Evolutionary conservation across 2,888 invertebrate genomes (phyloP).

Genomic region (Drosophila hamatofila): DNA sequence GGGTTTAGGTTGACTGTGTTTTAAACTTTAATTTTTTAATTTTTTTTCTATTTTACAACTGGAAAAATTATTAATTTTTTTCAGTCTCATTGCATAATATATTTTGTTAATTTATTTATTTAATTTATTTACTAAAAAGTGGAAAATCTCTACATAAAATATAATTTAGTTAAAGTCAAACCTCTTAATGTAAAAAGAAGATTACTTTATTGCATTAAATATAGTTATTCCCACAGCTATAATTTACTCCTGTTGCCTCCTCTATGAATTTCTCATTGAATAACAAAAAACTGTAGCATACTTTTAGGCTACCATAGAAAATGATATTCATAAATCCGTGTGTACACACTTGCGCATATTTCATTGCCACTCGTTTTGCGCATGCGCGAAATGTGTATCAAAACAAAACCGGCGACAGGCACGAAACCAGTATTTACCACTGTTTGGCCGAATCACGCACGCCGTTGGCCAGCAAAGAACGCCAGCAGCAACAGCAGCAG

Average conservation of each 20-base stretch:
- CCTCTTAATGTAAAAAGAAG: no score
- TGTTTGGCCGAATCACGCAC: constrained; percentile 50
- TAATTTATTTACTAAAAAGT: no score
- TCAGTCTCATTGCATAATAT: no score
- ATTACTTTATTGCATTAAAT: neutral
- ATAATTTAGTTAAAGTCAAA: no score
- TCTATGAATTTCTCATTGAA: neutral
- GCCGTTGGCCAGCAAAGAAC: constrained; percentile 52
- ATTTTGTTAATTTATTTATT: no score
- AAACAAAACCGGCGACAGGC: constrained; percentile 77
- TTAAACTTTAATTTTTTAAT: no score
- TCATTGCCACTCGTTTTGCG: constrained; percentile 65
- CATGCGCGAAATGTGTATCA: constrained; percentile 73
- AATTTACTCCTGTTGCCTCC: neutral
- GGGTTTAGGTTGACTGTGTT: no score
- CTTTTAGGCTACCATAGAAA: neutral
- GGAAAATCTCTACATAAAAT: no score
- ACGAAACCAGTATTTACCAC: constrained; percentile 72
- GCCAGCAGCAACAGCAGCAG: constrained; percentile 55
- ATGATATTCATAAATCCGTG: constrained; percentile 12
- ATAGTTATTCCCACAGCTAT: neutral
- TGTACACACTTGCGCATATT: constrained; percentile 53
- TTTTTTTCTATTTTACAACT: no score
- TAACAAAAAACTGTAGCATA: constrained; percentile 20
- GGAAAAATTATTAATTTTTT: no score